These are phyloP conservation scores for Bucorvus abyssinicus DNA, from an alignment of 2,797 vertebrate genomes.

Conservation along the genomic window DNA sequence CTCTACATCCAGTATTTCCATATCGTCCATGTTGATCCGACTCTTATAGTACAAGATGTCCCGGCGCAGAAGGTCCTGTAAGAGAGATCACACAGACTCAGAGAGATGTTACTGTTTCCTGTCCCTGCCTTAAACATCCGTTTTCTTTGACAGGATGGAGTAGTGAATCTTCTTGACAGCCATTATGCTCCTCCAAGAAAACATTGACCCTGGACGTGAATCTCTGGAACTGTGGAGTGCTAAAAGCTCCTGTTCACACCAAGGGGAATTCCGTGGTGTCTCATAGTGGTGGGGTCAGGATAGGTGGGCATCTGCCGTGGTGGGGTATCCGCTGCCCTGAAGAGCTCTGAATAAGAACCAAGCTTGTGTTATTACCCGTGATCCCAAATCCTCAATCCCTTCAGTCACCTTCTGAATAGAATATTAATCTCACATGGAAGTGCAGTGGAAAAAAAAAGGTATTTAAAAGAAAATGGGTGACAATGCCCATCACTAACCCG, in stretches of 20 bases:
- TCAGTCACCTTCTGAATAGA: not conserved
- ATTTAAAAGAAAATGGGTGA: not conserved
- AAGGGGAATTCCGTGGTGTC: not conserved
- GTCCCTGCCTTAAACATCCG: not conserved
- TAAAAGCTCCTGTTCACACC: not conserved
- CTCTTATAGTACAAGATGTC: conserved; percentile 96
- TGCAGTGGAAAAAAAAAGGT: not conserved
- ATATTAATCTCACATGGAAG: not conserved
- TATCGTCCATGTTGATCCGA: conserved; percentile 88
- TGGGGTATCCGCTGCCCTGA: not conserved
- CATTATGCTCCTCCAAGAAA: not conserved
- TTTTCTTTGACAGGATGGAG: not conserved
- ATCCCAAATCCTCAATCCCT: not conserved
- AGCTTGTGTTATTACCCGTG: not conserved
- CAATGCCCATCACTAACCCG: not conserved
- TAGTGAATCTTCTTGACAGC: not conserved
- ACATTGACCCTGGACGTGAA: not conserved
- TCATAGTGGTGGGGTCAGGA: not conserved
- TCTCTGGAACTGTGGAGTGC: not conserved
- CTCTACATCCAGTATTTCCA: conserved; percentile 89
- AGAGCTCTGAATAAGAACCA: not conserved
- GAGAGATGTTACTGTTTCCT: not conserved
- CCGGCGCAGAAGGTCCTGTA: conserved; percentile 90
- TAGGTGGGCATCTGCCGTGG: not conserved
- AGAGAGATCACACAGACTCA: not conserved